phyloP scores from a whole-genome alignment of 1,140 invertebrate species.

The Drosophila kikkawai region DNA sequence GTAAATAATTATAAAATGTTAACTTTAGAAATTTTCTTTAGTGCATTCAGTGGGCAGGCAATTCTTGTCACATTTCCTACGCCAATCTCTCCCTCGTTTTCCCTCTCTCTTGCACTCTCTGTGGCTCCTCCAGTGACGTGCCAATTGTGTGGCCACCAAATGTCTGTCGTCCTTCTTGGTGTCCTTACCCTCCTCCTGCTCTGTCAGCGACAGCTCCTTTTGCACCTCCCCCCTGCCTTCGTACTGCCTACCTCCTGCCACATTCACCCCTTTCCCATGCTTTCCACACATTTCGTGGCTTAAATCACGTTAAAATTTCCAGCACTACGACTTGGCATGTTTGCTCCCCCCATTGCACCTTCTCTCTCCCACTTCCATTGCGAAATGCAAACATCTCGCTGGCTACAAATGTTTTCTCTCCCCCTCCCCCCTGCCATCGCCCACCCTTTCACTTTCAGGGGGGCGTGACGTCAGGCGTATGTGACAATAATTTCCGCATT shows the following conservation, averaged over 20 bases:
- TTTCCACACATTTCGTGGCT: slow-evolving; percentile 49
- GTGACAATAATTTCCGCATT: slow-evolving; percentile 36
- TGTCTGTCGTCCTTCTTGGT: slow-evolving; percentile 21
- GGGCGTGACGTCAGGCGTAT: slow-evolving; percentile 29
- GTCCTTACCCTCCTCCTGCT: background rate
- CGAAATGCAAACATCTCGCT: slow-evolving; percentile 44
- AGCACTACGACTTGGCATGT: slow-evolving; percentile 64
- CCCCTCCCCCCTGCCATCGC: background rate
- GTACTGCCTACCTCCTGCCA: background rate
- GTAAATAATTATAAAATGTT: too few relatives aligned
- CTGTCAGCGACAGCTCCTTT: slow-evolving; percentile 38
- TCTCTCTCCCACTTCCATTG: background rate
- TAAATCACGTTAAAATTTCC: slow-evolving; percentile 77
- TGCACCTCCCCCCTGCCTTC: background rate
- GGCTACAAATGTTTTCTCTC: slow-evolving; percentile 26
- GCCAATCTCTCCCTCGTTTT: background rate
- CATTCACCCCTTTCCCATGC: background rate
- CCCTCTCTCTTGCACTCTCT: background rate
- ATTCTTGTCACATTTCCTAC: slow-evolving; percentile 21
- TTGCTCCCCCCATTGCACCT: slow-evolving; percentile 14
- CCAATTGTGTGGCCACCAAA: slow-evolving; percentile 69
- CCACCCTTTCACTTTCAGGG: background rate
- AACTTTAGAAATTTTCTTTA: background rate
- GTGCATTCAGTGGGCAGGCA: slow-evolving; percentile 18
- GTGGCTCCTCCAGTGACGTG: slow-evolving; percentile 50